Conservation (phyloP, 2,888 invertebrate genomes). For the Mesorhabditis sp. region DNA sequence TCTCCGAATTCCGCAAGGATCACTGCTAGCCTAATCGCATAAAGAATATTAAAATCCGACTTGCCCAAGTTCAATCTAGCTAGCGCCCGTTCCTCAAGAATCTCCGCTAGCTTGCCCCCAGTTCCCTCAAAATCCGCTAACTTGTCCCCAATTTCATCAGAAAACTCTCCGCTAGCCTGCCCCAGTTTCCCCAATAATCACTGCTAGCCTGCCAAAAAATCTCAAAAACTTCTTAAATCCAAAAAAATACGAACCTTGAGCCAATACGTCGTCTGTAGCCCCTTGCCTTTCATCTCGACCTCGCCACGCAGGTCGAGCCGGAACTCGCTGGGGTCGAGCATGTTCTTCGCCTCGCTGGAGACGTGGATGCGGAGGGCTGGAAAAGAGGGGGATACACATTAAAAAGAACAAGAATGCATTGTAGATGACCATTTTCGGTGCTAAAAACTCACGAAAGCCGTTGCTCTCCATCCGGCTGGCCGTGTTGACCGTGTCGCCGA, state of each 20-base stretch:
- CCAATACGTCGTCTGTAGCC: constrained; percentile 56
- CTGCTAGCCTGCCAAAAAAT: too few relatives aligned
- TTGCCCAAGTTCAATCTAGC: too few relatives aligned
- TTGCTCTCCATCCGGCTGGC: constrained; percentile 57
- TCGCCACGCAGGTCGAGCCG: constrained; percentile 55
- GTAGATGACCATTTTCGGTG: neutral
- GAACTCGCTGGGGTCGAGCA: constrained; percentile 53
- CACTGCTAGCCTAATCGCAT: too few relatives aligned
- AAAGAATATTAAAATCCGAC: too few relatives aligned
- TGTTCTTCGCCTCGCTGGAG: constrained; percentile 50
- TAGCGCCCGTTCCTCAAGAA: too few relatives aligned
- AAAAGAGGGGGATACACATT: constrained; percentile 16
- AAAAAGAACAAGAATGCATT: neutral
- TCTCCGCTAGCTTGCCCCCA: too few relatives aligned
- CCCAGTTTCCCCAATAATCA: too few relatives aligned
- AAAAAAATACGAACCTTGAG: constrained; percentile 26
- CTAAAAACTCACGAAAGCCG: constrained; percentile 51
- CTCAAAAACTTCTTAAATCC: too few relatives aligned
- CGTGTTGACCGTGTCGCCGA: constrained; percentile 60
- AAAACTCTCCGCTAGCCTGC: too few relatives aligned
- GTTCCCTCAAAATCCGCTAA: too few relatives aligned
- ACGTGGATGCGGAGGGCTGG: constrained; percentile 58
- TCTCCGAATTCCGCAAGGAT: too few relatives aligned
- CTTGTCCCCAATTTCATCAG: too few relatives aligned
- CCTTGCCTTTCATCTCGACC: constrained; percentile 58